phyloP scores from a whole-genome alignment of 2,888 invertebrate genomes.

The Chrysolina oricalcia region DNA sequence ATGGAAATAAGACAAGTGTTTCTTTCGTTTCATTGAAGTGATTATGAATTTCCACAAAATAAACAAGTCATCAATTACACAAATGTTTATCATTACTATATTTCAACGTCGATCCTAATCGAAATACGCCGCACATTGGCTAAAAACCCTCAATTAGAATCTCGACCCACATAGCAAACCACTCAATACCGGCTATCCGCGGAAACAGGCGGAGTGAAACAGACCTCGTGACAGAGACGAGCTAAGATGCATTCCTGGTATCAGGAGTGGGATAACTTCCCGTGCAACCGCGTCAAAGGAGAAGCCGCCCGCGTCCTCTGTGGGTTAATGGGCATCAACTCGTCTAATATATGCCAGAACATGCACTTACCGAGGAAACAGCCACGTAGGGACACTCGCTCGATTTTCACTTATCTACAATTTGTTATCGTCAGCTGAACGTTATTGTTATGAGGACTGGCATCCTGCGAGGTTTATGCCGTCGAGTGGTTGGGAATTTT shows the following conservation, averaged over 20 bases:
- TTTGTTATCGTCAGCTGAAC: conserved; percentile 47
- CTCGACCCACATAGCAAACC: conserved; percentile 15
- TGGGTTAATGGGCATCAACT: conserved; percentile 52
- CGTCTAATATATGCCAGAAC: conserved; percentile 60
- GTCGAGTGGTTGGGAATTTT: background rate
- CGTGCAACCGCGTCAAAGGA: conserved; percentile 44
- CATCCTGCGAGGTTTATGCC: background rate
- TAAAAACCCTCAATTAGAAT: background rate
- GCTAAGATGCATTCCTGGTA: conserved; percentile 33
- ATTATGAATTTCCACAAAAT: too few species aligned
- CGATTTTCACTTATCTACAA: conserved; percentile 52
- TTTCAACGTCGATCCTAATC: too few species aligned
- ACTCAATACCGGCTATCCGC: conserved; percentile 13
- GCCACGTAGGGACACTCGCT: conserved; percentile 51
- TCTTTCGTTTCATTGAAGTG: too few species aligned
- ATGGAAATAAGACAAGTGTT: too few species aligned
- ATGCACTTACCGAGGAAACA: conserved; percentile 55
- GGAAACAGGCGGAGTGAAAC: background rate
- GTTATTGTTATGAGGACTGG: background rate
- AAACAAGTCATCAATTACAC: too few species aligned
- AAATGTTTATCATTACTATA: too few species aligned
- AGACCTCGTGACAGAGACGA: conserved; percentile 1
- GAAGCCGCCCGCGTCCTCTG: conserved; percentile 44
- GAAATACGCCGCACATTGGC: background rate
- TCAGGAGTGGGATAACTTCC: conserved; percentile 44